Base-by-base conservation (phyloP, 2,888 invertebrate species). In the Nymphalis urticae region DNA sequence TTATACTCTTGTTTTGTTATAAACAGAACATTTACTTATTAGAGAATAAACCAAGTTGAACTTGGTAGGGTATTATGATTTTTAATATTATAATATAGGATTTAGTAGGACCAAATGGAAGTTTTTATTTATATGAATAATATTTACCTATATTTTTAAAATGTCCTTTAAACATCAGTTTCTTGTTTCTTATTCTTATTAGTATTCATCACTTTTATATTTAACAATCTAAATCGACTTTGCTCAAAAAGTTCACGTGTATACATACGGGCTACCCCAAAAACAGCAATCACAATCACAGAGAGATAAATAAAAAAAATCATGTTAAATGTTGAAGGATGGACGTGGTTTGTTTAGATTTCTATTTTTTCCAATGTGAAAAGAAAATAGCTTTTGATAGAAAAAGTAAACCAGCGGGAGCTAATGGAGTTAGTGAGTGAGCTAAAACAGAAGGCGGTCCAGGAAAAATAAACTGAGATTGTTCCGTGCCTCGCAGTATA, bases 341-440 rank as follows among this genome's bases (percentile, higher is more conserved):
- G 59, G 64, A 71, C 64, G 60, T 48, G 66, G 71, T 75, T 78
- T 77, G 72, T 78, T 77, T 77, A 66, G 70, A 69, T 73, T 74
- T 67, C 70, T 75, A 73, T 76, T 77, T 79, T 76, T 76, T 74
- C 72, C 72, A 66, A 62, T 73, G 72, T 72, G 72, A 75, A 66
- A 73, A 80, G 77, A 83, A 85, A 85, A 86, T 80, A 86, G 75
- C 77, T 75, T 42, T 75, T 75, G 78, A 75, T 79, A 76, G 68
- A 79, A 80, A 83, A 87, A 85, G 80, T 85, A 87, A 87, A 86
- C 83, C 82, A 79, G 81, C 80, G 75, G 79, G 82, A 75, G 93
- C 89, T 85, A 94, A 94, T 84, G 94, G 93, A 85, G 89, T 92
- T 68, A 89, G 82, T 64, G 93, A 94, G 76, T 94, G 94, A 86